Base-by-base conservation (phyloP, 2,797 vertebrate genomes). In the Enteromius radiatus region DNA sequence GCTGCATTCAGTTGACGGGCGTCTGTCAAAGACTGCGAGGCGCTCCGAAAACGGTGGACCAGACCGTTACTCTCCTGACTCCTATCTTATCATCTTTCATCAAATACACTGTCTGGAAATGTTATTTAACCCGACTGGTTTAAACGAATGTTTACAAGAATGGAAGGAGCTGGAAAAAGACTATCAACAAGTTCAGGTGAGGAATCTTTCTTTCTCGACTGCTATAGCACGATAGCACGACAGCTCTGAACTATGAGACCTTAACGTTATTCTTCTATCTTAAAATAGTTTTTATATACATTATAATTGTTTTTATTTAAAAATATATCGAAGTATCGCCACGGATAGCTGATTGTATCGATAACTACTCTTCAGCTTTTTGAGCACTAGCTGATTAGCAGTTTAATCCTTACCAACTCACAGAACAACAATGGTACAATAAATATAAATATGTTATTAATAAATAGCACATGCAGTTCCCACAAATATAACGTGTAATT, bases 161-260 rank as follows among this genome's bases (percentile, higher is more conserved):
- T 98, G 97, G 97, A 93, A 94, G 43, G 95, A 95, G 86, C 91
- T 98, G 85, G 96, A 97, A 90, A 96, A 95, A 85, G 96, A 96
- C 88, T 97, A 95, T 91, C 95, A 96, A 81, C 93, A 94, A 77
- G 94, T 97, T 47, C 97, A 98, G 96, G 97, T 97, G 78, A 91
- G 67, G 38, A 23, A 31, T 15, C 14, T 61, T 61, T 8, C 33
- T 76, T 36, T 4, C 21, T 14, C 33, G 17, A 68, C 12, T 17
- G 45, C 33, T 75, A 41, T 43, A 43, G 41, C 31, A 21, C 3
- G 7, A 69, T 69, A 79, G 54, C 54, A 36, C 12, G 26, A 81
- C 23, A 67, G 5, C 9, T 6, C 10, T 65, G 33, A 45, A 28
- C 28, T 31, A 21, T 52, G 21, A 74, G 21, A 81, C 61, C n/a